These are phyloP conservation scores for Etheostoma perlongum DNA, from an alignment of 2,797 vertebrate genomes.

Conservation along the genomic window DNA sequence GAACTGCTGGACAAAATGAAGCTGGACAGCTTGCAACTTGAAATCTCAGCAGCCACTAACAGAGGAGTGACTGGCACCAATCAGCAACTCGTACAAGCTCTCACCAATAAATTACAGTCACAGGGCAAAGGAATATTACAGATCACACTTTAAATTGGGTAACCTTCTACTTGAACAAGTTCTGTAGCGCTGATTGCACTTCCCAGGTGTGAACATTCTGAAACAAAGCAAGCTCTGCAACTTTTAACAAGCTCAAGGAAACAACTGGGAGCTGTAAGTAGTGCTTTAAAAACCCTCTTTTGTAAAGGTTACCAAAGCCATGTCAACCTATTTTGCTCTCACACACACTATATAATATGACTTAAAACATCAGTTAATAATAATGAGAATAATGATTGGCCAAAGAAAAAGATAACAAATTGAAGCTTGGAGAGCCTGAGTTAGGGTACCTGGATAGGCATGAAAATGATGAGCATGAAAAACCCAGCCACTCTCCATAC, in stretches of 20 bases:
- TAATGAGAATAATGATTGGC: slow-evolving; percentile 16
- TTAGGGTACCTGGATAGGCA: neutral
- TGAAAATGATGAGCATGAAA: slow-evolving; percentile 34
- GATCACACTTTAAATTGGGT: slow-evolving; percentile 23
- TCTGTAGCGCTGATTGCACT: slow-evolving; percentile 31
- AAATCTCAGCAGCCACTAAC: neutral
- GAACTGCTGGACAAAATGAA: neutral
- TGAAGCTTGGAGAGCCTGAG: neutral
- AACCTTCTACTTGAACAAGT: slow-evolving; percentile 25
- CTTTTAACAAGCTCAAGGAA: slow-evolving; percentile 55
- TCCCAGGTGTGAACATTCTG: slow-evolving; percentile 26
- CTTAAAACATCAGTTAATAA: neutral
- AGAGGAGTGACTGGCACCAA: slow-evolving; percentile 6
- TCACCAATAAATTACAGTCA: slow-evolving; percentile 17
- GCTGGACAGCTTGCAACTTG: neutral
- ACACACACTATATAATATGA: neutral
- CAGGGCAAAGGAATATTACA: slow-evolving; percentile 21
- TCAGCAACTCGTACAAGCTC: slow-evolving; percentile 22
- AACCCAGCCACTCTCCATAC: neutral
- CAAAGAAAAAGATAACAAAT: slow-evolving; percentile 33
- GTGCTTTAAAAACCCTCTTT: slow-evolving; percentile 11
- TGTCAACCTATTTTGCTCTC: slow-evolving; percentile 13
- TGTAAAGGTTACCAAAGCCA: neutral
- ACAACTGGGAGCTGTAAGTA: slow-evolving; percentile 2
- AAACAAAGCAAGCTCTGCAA: slow-evolving; percentile 21